Conservation (phyloP, 2,797 vertebrate species). For the Eulemur coronatus region DNA sequence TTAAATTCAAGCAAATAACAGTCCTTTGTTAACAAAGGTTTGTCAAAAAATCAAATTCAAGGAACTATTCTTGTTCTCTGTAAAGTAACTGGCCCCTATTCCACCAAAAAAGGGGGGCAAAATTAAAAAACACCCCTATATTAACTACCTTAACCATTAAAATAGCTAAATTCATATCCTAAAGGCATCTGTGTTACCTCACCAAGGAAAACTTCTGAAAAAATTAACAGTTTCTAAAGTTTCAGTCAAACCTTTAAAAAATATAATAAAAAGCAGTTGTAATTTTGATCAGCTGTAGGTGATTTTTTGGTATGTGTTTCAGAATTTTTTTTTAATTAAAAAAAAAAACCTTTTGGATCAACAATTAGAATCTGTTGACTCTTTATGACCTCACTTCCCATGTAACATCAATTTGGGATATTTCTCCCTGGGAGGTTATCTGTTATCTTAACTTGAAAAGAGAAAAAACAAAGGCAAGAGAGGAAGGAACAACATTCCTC, state of each 20-base stretch:
- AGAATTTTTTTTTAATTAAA: background rate
- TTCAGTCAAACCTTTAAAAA: constrained; percentile 30
- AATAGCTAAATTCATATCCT: constrained; percentile 36
- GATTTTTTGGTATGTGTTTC: background rate
- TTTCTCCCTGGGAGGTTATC: background rate
- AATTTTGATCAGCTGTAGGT: constrained; percentile 16
- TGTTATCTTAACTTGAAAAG: background rate
- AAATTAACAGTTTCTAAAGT: constrained; percentile 50
- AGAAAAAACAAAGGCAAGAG: background rate
- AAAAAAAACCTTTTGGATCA: background rate
- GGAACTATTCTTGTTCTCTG: background rate
- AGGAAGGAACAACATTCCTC: background rate
- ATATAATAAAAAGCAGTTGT: background rate
- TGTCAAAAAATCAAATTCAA: constrained; percentile 53
- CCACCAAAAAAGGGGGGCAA: background rate
- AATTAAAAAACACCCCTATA: background rate
- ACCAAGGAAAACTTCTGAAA: constrained; percentile 56
- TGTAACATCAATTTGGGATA: background rate
- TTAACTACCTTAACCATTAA: constrained; percentile 39
- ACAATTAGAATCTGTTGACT: background rate
- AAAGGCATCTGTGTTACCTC: constrained; percentile 51
- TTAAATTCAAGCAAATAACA: background rate
- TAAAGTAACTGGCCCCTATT: background rate
- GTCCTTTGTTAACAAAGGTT: background rate
- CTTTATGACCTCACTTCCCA: background rate